Evolutionary conservation across 1,140 invertebrate species (phyloP).

Genomic region (Ceratina japonica): DNA sequence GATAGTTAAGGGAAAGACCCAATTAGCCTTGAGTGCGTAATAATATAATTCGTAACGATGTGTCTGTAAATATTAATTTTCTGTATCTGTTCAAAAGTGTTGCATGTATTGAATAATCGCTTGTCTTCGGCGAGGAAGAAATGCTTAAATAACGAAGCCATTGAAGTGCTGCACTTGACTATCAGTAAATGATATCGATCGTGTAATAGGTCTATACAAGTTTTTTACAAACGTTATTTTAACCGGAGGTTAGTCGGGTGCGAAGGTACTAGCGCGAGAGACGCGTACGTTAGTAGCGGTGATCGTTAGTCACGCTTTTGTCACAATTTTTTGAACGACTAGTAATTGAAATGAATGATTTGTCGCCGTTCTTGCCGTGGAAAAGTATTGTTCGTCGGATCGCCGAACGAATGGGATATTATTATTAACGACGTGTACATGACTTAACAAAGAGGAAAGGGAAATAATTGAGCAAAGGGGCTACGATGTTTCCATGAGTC

Average conservation of each 20-base stretch:
- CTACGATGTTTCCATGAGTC: conserved; percentile 43
- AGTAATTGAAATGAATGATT: neutral
- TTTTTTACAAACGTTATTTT: conserved; percentile 1
- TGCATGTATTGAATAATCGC: conserved; percentile 6
- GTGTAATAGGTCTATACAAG: neutral
- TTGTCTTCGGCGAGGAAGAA: neutral
- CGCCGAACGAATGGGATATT: neutral
- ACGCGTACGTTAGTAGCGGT: neutral
- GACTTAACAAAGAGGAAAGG: conserved; percentile 23
- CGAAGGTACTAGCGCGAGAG: neutral
- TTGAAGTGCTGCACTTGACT: conserved; percentile 12
- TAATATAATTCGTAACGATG: neutral
- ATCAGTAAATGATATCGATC: conserved; percentile 7
- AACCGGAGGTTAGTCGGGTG: no score
- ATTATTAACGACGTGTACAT: conserved; percentile 20
- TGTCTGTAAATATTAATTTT: neutral
- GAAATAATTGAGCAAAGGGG: conserved; percentile 37
- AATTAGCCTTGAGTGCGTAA: no score
- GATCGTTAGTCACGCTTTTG: neutral
- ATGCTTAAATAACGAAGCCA: neutral
- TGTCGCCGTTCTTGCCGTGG: neutral
- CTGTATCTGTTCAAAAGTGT: neutral
- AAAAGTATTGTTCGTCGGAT: conserved; percentile 13
- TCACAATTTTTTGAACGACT: neutral
- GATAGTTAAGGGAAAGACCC: no score